Evolutionary conservation across 2,888 invertebrate genomes (phyloP), one percentile per base, ranked within the genome.

Genomic region (Margaritifera margaritifera): DNA sequence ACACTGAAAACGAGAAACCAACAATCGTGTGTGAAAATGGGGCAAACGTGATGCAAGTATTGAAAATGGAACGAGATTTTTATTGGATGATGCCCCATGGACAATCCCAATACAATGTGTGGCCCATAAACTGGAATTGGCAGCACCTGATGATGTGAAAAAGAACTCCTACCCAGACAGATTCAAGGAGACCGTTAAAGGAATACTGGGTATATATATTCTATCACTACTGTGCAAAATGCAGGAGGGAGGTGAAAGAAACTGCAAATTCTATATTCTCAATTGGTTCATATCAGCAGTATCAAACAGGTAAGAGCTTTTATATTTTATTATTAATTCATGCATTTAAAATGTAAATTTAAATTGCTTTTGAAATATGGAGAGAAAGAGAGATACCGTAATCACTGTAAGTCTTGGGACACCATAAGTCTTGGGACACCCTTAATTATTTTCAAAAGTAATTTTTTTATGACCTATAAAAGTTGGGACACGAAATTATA

Each of bases 141-240:
- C 56, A 57, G 64, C 56, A 19, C 31, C 57, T 15, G 57, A 64
- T 57, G 64, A 56, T 5, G 64, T 64, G 50, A 64, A 64, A 57
- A 50, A 55, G 22, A 31, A 57, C 22, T 24, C 42, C 1, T 64
- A 64, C 22, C 50, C 56, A 24, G n/a, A 19, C 24, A 64, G 57
- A 11, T 19, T 56, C n/a, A 3, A 58, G 42, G 50, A 56, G 4
- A 58, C 56, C 2, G 42, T 64, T 1, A 57, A 57, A 57, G 57
- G 50, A 4, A 57, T n/a, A n/a, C n/a, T n/a, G 56, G 1, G 57
- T n/a, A n/a, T 58, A 57, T 50, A 25, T 50, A 18, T 64, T 64
- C 51, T 64, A 64, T 22, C 42, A 57, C 50, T 42, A 3, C 31
- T 3, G n/a, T 8, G n/a, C 27, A 2, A 57, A 64, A 11, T 19